These are phyloP conservation scores for Oryzias dopingdopingensis DNA, from an alignment of 2,797 vertebrate species.

Conservation along the genomic window DNA sequence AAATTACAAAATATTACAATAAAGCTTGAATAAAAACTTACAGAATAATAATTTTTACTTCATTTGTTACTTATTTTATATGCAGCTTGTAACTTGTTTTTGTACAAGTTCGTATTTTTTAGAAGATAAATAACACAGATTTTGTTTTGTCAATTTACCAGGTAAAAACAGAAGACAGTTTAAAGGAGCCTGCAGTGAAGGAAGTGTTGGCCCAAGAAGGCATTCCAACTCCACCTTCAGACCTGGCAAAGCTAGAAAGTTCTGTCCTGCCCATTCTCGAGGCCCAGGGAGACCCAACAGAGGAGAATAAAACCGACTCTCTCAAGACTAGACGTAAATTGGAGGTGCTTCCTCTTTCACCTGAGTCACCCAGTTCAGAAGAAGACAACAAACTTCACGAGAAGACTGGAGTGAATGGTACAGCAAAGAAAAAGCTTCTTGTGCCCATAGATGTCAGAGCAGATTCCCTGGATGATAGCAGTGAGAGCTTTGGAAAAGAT, in stretches of 20 bases:
- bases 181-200: conserved; percentile 78
- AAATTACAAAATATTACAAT: too few species aligned
- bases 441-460: conserved; percentile 79
- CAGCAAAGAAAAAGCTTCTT: conserved; percentile 81
- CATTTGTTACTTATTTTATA: not conserved
- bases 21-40: too few species aligned
- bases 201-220: conserved; percentile 76
- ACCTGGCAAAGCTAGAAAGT: conserved; percentile 91
- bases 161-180: conserved; percentile 74
- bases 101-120: not conserved
- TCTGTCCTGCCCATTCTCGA: conserved; percentile 85
- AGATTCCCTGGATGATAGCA: conserved; percentile 92
- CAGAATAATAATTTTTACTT: too few species aligned
- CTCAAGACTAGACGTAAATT: conserved; percentile 78
- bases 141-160: conserved; percentile 51
- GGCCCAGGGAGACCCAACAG: conserved; percentile 81
- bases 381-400: conserved; percentile 80
- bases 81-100: not conserved
- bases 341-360: conserved; percentile 79
- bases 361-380: conserved; percentile 83
- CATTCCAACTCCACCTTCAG: conserved; percentile 88
- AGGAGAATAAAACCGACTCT: conserved; percentile 79
- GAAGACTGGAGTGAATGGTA: conserved; percentile 57
- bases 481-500: conserved; percentile 89
- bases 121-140: not conserved